phyloP scores from a whole-genome alignment of 64 coral and sea anemone species.

The Montipora foliosa region DNA sequence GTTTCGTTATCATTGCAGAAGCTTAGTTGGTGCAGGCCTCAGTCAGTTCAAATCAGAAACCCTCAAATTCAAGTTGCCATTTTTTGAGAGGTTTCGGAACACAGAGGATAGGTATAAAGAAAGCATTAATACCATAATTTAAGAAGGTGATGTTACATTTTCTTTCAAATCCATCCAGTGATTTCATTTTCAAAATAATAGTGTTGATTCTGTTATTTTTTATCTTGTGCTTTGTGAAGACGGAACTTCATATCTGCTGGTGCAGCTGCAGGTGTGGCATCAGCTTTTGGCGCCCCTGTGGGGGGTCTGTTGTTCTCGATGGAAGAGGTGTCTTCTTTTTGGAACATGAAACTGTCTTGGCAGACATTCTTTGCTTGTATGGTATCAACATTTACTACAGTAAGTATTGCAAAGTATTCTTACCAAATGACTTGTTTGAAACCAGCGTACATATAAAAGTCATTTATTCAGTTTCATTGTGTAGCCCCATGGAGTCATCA shows the following conservation, averaged over 20 bases:
- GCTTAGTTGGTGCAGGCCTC: conserved; percentile 95
- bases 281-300: conserved; percentile 97
- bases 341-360: conserved; percentile 99
- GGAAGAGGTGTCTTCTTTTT: conserved; percentile 99
- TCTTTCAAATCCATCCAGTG: not conserved
- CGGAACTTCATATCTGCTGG: conserved; percentile 99
- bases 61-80: conserved; percentile 92
- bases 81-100: conserved; percentile 98
- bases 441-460: too few species aligned
- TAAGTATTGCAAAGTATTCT: conserved; percentile 41
- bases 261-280: conserved; percentile 97
- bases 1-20: conserved; percentile 64
- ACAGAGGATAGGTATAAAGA: conserved; percentile 89
- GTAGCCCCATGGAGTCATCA: too few species aligned
- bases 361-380: conserved; percentile 98
- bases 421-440: too few species aligned
- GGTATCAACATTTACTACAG: conserved; percentile 98
- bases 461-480: too few species aligned
- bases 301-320: conserved; percentile 96
- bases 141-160: not conserved
- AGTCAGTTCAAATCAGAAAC: conserved; percentile 98
- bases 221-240: conserved; percentile 20
- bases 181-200: not conserved
- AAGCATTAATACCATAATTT: not conserved
- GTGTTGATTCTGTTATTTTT: not conserved